Evolutionary conservation across 2,888 invertebrate species (phyloP), one percentile per base, ranked within the genome.

Genomic region (Spisula subtruncata): DNA sequence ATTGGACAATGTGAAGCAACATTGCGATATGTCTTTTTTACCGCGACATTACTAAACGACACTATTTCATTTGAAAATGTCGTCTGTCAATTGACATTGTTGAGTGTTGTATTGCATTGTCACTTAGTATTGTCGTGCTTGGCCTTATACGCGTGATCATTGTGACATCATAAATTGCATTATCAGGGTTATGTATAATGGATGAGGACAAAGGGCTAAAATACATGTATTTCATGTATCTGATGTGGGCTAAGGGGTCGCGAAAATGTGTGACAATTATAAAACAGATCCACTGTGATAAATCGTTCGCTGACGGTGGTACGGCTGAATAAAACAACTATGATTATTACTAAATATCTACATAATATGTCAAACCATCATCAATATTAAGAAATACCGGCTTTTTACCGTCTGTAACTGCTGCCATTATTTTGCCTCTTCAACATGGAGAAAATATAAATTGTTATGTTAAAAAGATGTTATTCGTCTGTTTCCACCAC

Each of bases 331-430:
- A 66, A 66, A 25, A 41, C 10, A 10, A 6, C 25, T 5, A 6
- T 66, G 10, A 48, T 16, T n/a, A 18, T 35, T 12, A 1, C 6
- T 32, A 80, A 80, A 80, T 66, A 25, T 66, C 60, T 25, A 66
- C n/a, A 66, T 66, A 5, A 66, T 8, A 8, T 25, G 25, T 66
- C n/a, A 25, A 66, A 66, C 60, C 25, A 66, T 66, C n/a, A 66
- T 66, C 60, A 25, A 25, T 32, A 75, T 18, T 75, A 35, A 32
- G 75, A 60, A 60, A 83, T 18, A 35, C 71, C 75, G 75, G 71
- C 4, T 18, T 25, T 48, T 84, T 84, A 89, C 89, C 89, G 48
- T 89, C 89, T 25, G 89, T 85, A 83, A 89, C 89, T 29, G 82
- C 81, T 71, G 89, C 86, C 89, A 89, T 89, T 89, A 71, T 82